phyloP scores from a whole-genome alignment of 1,140 invertebrate species.

The Temnothorax longispinosus region DNA sequence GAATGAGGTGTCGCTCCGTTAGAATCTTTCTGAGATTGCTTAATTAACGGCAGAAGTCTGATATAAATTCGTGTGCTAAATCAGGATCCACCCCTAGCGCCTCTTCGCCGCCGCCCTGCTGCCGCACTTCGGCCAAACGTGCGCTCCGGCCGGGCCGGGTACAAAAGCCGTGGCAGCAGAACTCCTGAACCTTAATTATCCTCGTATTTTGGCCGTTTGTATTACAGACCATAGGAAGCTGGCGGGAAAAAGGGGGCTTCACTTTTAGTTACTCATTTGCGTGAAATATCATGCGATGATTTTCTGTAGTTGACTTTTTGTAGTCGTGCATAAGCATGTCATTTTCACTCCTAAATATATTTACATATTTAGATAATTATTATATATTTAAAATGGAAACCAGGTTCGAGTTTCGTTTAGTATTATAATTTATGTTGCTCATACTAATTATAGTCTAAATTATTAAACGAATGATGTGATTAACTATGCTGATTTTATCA shows the following conservation, averaged over 20 bases:
- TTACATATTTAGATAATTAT: neutral
- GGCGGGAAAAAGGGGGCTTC: neutral
- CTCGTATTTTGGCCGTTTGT: slow-evolving; percentile 64
- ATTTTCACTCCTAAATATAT: neutral
- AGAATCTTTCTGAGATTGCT: slow-evolving; percentile 70
- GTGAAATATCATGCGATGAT: slow-evolving; percentile 2
- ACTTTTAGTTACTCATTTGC: slow-evolving; percentile 21
- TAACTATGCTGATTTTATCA: neutral
- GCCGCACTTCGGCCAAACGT: neutral
- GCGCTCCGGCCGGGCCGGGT: slow-evolving; percentile 47
- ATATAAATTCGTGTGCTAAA: slow-evolving; percentile 71
- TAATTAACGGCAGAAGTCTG: slow-evolving; percentile 70
- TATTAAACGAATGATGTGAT: neutral
- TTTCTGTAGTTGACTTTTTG: neutral
- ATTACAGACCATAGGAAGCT: slow-evolving; percentile 63
- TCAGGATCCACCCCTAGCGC: slow-evolving; percentile 52
- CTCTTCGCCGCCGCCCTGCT: neutral
- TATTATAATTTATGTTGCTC: neutral
- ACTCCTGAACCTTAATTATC: slow-evolving; percentile 76
- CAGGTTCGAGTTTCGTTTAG: neutral
- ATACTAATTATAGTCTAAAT: neutral
- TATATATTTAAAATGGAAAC: neutral
- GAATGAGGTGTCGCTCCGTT: slow-evolving; percentile 47
- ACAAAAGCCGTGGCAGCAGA: slow-evolving; percentile 69
- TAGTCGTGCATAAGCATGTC: neutral